Base-by-base conservation (phyloP, 1,140 invertebrate species). In the Triops longicaudatus region DNA sequence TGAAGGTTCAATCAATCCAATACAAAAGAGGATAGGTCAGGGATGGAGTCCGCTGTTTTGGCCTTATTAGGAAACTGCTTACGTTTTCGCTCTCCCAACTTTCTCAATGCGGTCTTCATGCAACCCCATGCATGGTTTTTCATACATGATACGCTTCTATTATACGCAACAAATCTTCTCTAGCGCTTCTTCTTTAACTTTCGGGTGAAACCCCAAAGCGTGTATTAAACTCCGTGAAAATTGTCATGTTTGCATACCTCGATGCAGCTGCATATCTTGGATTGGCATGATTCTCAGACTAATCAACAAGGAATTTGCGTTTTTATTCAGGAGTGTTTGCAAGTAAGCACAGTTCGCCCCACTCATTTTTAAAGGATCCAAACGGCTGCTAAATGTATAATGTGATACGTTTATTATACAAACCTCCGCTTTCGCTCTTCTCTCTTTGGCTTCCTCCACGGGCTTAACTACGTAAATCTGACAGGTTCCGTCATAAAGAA, bases 61-160 rank as follows among this genome's bases (percentile, higher is more conserved):
- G 50, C 50, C 50, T 63, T 63, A 63, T 63, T 63, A 63, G 50
- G 50, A 63, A 63, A 14, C 50, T 63, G 50, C 50, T 63, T 63
- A 63, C 50, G 50, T 63, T 14, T 63, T 63, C 50, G 17, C 50
- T 9, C 17, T n/a, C 22, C 50, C 50, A 22, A 63, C 50, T 63
- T 63, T 63, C 50, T 63, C 10, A n/a, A 63, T 14, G 17, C 3
- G 50, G 50, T n/a, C 50, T 63, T 63, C 17, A 63, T 17, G 17
- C 5, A 10, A 63, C 50, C 50, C 50, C 50, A 17, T 17, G 50
- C 17, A 63, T n/a, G 14, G 50, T 22, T 63, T 11, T n/a, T 63
- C 50, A 37, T 2, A 37, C 31, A 7, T 37, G 31, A 37, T 37
- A 37, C 7, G 31, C 7, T 37, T 7, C 7, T 37, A 2, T 2